phyloP scores from a whole-genome alignment of 2,888 invertebrate genomes.

The Calliscelio sp. region DNA sequence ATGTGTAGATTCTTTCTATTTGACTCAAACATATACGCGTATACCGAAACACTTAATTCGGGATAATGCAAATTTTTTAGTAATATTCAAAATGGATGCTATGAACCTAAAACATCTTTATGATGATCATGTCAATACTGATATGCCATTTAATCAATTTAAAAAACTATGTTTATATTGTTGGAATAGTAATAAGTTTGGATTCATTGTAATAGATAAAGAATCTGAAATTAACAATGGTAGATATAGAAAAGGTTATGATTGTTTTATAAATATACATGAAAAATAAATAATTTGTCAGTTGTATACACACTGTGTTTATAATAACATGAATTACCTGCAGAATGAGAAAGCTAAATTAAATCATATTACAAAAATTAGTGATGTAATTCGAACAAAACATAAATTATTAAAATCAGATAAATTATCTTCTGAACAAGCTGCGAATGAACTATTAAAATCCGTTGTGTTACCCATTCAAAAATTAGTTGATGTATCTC shows the following conservation, averaged over 20 bases:
- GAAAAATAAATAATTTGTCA: slow-evolving; percentile 7
- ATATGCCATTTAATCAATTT: neutral
- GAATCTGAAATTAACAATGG: slow-evolving; percentile 57
- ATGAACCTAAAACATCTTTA: neutral
- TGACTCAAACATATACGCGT: neutral
- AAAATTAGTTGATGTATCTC: slow-evolving; percentile 34
- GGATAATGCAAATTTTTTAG: neutral
- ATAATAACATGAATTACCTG: slow-evolving; percentile 41
- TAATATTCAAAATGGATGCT: neutral
- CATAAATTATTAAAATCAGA: slow-evolving; percentile 13
- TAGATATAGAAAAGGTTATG: slow-evolving; percentile 71
- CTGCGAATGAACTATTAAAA: slow-evolving; percentile 10
- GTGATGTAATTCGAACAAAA: slow-evolving; percentile 66
- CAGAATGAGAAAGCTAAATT: slow-evolving; percentile 21
- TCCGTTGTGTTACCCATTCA: slow-evolving; percentile 14
- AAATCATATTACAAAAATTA: slow-evolving; percentile 29
- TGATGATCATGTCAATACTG: neutral
- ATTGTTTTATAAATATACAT: slow-evolving; percentile 55
- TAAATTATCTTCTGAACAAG: slow-evolving; percentile 2
- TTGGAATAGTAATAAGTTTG: neutral
- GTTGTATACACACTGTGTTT: neutral
- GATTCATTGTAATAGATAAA: neutral
- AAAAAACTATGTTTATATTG: neutral
- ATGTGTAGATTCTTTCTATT: neutral
- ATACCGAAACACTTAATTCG: neutral